Percentiles rank a stretch among this genome's conserved stretches.
Conservation (phyloP, 1,140 invertebrate genomes). For the Drosophila pseudoobscura region DNA sequence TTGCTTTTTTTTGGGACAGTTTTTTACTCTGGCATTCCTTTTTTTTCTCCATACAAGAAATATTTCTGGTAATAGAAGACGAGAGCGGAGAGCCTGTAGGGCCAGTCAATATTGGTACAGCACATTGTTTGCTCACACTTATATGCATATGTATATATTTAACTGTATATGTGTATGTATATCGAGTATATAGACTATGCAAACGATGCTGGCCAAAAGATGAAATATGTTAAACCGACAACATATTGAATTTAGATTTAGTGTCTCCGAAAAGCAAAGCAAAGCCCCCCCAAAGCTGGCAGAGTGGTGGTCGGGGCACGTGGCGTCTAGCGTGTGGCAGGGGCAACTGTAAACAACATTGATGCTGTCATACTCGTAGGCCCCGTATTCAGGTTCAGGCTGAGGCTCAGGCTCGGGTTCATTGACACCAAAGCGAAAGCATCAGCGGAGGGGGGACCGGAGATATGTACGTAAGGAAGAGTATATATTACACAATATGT, state of each 20-base stretch:
- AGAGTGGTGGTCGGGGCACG: not conserved
- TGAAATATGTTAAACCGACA: slow-evolving; percentile 76
- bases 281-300: slow-evolving; percentile 1
- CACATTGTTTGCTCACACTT: slow-evolving; percentile 60
- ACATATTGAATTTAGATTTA: slow-evolving; percentile 78
- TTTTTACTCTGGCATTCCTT: not conserved
- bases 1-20: not conserved
- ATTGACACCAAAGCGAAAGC: slow-evolving; percentile 47
- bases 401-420: slow-evolving; percentile 33
- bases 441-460: too few species aligned
- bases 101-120: slow-evolving; percentile 66
- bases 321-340: not conserved
- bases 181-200: slow-evolving; percentile 34
- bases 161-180: not conserved
- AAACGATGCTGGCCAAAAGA: slow-evolving; percentile 48
- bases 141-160: not conserved
- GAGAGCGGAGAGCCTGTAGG: slow-evolving; percentile 46
- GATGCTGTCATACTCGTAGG: slow-evolving; percentile 44
- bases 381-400: not conserved
- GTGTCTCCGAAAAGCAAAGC: slow-evolving; percentile 43
- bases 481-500: too few species aligned
- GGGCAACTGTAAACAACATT: slow-evolving; percentile 47
- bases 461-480: too few species aligned
- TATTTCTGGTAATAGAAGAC: not conserved
- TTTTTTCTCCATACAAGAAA: not conserved